Base-by-base conservation (phyloP, 1,140 invertebrate species). In the Pseudachorutes palmiensis region DNA sequence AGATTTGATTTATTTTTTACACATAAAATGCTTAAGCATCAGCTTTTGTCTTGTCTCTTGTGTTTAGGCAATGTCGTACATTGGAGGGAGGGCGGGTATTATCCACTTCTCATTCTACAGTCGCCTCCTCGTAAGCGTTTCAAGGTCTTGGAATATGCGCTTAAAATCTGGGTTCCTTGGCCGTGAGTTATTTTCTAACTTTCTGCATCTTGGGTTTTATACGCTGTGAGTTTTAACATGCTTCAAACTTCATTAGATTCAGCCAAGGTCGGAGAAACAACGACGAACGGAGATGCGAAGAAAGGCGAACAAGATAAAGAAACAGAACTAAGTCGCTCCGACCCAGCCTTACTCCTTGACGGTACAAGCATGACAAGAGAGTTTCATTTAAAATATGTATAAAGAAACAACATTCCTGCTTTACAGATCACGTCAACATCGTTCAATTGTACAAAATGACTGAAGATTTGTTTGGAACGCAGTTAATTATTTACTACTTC, bases 361-460 rank as follows among this genome's bases (percentile, higher is more conserved):
- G 36, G 36, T 45, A 45, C 36, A 12, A 9, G 36, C 36, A 19
- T 9, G 36, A 19, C 9, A 45, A 45, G 36, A 19, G 36, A 12
- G 36, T 9, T 12, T 45, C 9, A 9, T 19, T 45, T 19, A 45
- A 45, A 9, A 45, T 19, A 45, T 45, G 9, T 19, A 19, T 12
- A 45, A 45, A 45, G 36, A 45, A 45, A 12, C 19, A 19, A 45
- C 36, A 9, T 45, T 45, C 36, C 9, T 5, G 9, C 24, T 12
- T 12, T 55, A 22, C 51, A 5, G 51, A 55, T 55, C 51, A 55
- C 24, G 9, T 19, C 51, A 55, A 55, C 24, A 55, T 55, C 24
- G 51, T 55, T 24, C 51, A 55, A 26, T 22, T 55, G 9, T 55
- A 55, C 24, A 55, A 55, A 16, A 55, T 55, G 51, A 55, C 51